Evolutionary conservation across 2,888 invertebrate species (phyloP).

Genomic region (Xiphydria camelus): DNA sequence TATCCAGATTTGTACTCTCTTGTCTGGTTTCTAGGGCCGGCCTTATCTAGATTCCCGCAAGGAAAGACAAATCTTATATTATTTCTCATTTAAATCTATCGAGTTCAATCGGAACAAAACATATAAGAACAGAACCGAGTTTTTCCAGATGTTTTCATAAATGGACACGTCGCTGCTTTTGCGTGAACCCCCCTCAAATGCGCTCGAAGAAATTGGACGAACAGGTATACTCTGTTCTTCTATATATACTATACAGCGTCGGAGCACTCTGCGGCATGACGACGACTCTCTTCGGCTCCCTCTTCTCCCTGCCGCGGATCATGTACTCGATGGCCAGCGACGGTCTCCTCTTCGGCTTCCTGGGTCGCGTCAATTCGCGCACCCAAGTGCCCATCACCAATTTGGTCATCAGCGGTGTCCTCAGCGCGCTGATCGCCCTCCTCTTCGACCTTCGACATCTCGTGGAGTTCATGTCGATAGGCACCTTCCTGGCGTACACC

Average conservation of each 20-base stretch:
- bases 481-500: constrained; percentile 84
- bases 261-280: constrained; percentile 94
- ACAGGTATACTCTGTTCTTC: no score
- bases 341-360: constrained; percentile 79
- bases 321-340: constrained; percentile 92
- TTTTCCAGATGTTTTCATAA: no score
- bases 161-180: no score
- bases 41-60: no score
- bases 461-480: constrained; percentile 94
- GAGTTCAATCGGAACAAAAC: no score
- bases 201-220: no score
- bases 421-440: constrained; percentile 78
- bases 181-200: no score
- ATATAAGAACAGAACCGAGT: no score
- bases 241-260: constrained; percentile 63
- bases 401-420: constrained; percentile 74
- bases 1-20: no score
- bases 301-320: constrained; percentile 83
- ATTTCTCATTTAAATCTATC: no score
- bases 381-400: constrained; percentile 82
- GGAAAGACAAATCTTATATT: no score
- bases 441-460: constrained; percentile 86
- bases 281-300: constrained; percentile 81
- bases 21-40: no score
- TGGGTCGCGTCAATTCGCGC: constrained; percentile 75